Base-by-base conservation (phyloP, 2,888 invertebrate species). In the Nomada fucata region DNA sequence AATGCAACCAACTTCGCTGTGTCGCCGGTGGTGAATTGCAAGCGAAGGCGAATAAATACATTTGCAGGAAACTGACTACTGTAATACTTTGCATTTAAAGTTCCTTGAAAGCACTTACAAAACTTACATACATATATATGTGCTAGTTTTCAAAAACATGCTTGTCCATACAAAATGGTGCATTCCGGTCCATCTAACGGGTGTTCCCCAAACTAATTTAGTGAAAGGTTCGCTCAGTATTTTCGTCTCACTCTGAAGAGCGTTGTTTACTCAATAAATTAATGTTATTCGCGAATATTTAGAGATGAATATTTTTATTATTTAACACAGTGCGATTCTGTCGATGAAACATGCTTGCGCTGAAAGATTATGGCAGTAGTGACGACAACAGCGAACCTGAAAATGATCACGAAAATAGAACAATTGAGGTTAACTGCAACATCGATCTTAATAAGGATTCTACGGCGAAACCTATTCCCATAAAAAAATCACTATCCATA, bases 341-440 rank as follows among this genome's bases (percentile, higher is more conserved):
- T 26, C 26, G 3, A 20, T 44, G 23, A 68, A 94, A 88, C 87
- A 97, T 97, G 97, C 93, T 97, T 79, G 96, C 96, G 53, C 94
- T 98, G 87, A 95, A 96, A 94, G 95, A 95, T 85, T 98, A 98
- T 89, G 96, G 96, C 2, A 96, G 96, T 53, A 97, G 97, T 75
- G 95, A 95, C 52, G 95, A 95, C 47, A 93, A 93, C 80, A 90
- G 85, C 60, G 94, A 94, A n/a, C 79, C 91, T 0, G 94, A 94
- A 83, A 90, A 83, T 47, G 88, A 88, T 4, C 68, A 29, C 29
- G 75, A 74, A 61, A 72, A 47, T 36, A 36, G 36, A 7, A 36
- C 36, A 36, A 36, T 36, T 55, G 87, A 90, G 81, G 94, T 94
- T 86, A 94, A 94, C 70, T 5, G 29, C 18, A 94, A 94, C 87